These are phyloP conservation scores for Panagrolaimus sp. DNA, from an alignment of 1,140 invertebrate species.

Conservation along the genomic window DNA sequence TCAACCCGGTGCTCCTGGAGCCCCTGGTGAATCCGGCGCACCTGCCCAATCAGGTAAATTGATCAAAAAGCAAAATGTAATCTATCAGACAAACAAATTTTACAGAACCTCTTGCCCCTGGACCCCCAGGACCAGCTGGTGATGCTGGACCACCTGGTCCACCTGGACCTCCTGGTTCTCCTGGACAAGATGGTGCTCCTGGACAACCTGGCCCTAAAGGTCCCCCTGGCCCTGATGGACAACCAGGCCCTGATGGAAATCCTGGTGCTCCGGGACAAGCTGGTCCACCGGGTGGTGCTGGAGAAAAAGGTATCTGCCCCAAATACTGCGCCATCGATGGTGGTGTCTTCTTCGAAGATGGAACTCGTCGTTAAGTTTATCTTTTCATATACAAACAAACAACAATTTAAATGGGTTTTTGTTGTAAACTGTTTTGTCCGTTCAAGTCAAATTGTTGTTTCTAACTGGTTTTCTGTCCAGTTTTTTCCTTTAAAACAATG, in stretches of 20 bases:
- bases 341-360: constrained; percentile 56
- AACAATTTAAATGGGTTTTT: too few relatives aligned
- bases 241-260: not conserved
- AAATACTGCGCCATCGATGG: constrained; percentile 56
- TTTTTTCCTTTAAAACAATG: too few relatives aligned
- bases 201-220: not conserved
- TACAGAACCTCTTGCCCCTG: not conserved
- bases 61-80: too few relatives aligned
- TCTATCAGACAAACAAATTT: too few relatives aligned
- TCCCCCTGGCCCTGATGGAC: constrained; percentile 6
- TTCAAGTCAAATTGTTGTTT: too few relatives aligned
- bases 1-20: constrained; percentile 33
- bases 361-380: too few relatives aligned
- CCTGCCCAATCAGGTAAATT: constrained; percentile 14
- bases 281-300: constrained; percentile 10
- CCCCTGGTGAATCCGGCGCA: constrained; percentile 37
- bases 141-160: not conserved
- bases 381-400: too few relatives aligned
- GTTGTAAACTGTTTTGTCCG: too few relatives aligned
- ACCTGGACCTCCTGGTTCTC: not conserved
- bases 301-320: constrained; percentile 55
- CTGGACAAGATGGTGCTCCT: not conserved
- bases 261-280: constrained; percentile 1
- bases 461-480: too few relatives aligned
- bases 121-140: not conserved